Evolutionary conservation across 2,113 vertebrate genomes (phyloP).

Genomic region (Tautogolabrus adspersus): DNA sequence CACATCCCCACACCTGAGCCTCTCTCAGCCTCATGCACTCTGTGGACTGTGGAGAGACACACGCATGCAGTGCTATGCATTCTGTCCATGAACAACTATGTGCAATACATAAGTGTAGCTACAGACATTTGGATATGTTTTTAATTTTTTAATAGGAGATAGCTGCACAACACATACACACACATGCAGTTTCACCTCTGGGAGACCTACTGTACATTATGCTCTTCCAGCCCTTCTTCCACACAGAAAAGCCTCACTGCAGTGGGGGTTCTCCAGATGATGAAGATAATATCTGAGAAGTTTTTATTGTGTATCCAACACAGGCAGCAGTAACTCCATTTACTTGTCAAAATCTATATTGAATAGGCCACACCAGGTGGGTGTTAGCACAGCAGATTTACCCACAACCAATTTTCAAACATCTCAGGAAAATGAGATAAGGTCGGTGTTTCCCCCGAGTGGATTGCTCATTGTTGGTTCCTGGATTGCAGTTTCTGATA

Average conservation of each 20-base stretch:
- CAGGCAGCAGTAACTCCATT: conserved; percentile 45
- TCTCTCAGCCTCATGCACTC: conserved; percentile 30
- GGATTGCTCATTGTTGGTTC: conserved; percentile 10
- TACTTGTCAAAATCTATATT: conserved; percentile 41
- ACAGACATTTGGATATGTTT: neutral
- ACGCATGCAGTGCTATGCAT: conserved; percentile 1
- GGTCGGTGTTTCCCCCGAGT: conserved; percentile 26
- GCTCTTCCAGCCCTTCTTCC: neutral
- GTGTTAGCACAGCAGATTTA: conserved; percentile 34
- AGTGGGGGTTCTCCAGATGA: neutral
- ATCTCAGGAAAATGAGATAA: conserved; percentile 38
- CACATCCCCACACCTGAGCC: conserved; percentile 78
- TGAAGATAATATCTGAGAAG: conserved; percentile 48
- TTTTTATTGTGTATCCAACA: conserved; percentile 45
- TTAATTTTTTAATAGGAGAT: neutral
- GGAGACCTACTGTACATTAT: conserved; percentile 11
- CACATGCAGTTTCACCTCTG: neutral
- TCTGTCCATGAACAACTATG: neutral
- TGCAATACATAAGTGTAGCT: neutral
- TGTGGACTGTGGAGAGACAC: conserved; percentile 10
- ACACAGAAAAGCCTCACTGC: neutral
- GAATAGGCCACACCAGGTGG: conserved; percentile 12
- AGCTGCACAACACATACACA: conserved; percentile 3
- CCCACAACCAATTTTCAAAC: conserved; percentile 35
- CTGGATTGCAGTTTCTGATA: neutral